phyloP scores from a whole-genome alignment of 2,797 vertebrate genomes.

The Choloepus didactylus region DNA sequence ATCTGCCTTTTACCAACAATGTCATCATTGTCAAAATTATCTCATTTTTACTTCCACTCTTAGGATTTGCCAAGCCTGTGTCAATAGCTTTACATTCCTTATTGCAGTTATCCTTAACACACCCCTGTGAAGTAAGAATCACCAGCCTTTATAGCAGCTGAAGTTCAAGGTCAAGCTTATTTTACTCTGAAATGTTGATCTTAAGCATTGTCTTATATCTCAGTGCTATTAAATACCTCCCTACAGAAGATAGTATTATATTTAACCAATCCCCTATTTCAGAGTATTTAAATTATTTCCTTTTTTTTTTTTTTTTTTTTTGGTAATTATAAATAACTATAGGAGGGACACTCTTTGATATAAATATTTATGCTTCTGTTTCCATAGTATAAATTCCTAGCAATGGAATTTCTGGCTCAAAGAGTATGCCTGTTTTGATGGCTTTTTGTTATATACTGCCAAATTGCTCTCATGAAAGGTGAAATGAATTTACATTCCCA shows the following conservation, averaged over 20 bases:
- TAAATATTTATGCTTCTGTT: conserved; percentile 73
- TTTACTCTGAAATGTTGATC: background rate
- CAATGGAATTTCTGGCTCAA: conserved; percentile 64
- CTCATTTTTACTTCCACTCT: background rate
- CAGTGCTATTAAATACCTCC: background rate
- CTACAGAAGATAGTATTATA: background rate
- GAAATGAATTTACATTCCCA: conserved; percentile 48
- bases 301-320: background rate
- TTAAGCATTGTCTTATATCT: background rate
- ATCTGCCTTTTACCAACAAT: background rate
- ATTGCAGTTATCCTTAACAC: background rate
- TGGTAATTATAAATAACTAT: conserved; percentile 57
- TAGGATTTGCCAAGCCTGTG: background rate
- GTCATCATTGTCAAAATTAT: background rate
- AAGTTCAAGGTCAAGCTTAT: background rate
- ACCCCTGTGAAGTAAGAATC: background rate
- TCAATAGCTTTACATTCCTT: background rate
- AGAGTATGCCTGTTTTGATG: background rate
- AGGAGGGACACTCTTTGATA: conserved; percentile 28
- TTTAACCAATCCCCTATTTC: conserved; percentile 12
- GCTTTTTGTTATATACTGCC: conserved; percentile 8
- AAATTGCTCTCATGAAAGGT: conserved; percentile 62
- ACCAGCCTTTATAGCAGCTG: background rate
- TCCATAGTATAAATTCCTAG: conserved; percentile 33
- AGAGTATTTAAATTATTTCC: conserved; percentile 62